phyloP scores from a whole-genome alignment of 2,113 vertebrate genomes.

The Notarius quadriscutis region DNA sequence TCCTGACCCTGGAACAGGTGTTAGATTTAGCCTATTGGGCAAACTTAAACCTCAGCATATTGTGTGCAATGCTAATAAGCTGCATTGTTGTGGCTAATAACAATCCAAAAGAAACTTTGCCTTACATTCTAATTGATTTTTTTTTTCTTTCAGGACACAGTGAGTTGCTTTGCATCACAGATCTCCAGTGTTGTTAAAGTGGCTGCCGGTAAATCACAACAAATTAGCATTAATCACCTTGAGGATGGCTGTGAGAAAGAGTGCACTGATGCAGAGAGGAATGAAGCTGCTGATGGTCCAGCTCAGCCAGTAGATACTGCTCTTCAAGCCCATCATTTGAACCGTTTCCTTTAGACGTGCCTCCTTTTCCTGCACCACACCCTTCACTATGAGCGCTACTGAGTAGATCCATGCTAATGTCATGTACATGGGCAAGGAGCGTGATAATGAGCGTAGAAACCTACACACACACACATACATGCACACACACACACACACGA shows the following conservation, averaged over 20 bases:
- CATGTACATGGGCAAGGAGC: slow-evolving; percentile 91
- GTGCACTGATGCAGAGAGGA: slow-evolving; percentile 84
- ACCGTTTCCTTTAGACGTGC: slow-evolving; percentile 91
- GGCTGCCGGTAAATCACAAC: slow-evolving; percentile 48
- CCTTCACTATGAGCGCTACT: slow-evolving; percentile 90
- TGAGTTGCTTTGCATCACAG: not conserved
- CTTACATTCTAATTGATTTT: not conserved
- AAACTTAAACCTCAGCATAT: slow-evolving; percentile 15
- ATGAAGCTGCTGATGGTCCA: slow-evolving; percentile 88
- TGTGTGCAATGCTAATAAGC: slow-evolving; percentile 12
- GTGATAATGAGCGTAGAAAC: slow-evolving; percentile 85
- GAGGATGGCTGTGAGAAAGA: slow-evolving; percentile 82
- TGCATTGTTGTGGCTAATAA: not conserved
- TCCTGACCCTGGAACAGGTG: slow-evolving; percentile 34
- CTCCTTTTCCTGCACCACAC: slow-evolving; percentile 93
- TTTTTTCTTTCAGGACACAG: not conserved
- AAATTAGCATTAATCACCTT: slow-evolving; percentile 82
- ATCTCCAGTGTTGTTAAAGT: slow-evolving; percentile 25
- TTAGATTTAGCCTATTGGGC: slow-evolving; percentile 20
- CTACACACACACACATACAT: slow-evolving; percentile 64
- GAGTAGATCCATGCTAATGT: slow-evolving; percentile 96
- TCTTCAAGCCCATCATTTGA: slow-evolving; percentile 91
- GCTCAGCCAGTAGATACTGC: slow-evolving; percentile 88
- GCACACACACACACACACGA: not conserved
- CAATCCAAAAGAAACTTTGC: not conserved